These are phyloP conservation scores for Axinella damicornis DNA, from an alignment of 37 sponge, comb jelly and placozoan species.

Conservation along the genomic window DNA sequence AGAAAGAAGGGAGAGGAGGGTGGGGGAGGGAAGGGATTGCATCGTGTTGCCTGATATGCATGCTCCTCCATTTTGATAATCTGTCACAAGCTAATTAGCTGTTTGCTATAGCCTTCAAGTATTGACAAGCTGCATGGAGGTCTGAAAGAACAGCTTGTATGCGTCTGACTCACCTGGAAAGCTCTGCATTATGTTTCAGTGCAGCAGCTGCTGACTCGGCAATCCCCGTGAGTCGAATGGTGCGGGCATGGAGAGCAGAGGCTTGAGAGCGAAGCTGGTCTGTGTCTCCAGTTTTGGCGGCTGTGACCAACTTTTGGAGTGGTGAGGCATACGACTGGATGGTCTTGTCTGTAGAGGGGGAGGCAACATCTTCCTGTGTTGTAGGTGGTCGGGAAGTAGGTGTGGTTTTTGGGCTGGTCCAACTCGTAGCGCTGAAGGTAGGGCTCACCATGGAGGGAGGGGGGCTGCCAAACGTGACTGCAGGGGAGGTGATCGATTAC, in stretches of 20 bases:
- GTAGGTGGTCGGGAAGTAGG: background rate
- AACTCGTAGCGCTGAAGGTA: slow-evolving; percentile 10
- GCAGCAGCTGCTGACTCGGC: slow-evolving; percentile 48
- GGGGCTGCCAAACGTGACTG: slow-evolving; percentile 7
- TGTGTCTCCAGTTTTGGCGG: slow-evolving; percentile 60
- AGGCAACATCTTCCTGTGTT: background rate
- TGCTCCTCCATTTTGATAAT: too few relatives aligned
- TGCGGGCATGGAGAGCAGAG: slow-evolving; percentile 26
- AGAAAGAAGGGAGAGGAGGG: too few relatives aligned
- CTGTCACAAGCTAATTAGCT: too few relatives aligned
- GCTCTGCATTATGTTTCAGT: slow-evolving; percentile 10
- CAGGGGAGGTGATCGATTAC: background rate
- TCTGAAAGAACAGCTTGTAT: too few relatives aligned
- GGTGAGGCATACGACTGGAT: slow-evolving; percentile 49
- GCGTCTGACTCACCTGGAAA: slow-evolving; percentile 26
- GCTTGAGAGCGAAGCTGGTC: slow-evolving; percentile 21
- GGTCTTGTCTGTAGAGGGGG: background rate
- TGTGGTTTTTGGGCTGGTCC: slow-evolving; percentile 31
- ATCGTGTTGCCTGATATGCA: too few relatives aligned
- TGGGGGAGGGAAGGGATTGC: too few relatives aligned
- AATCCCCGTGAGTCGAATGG: slow-evolving; percentile 31
- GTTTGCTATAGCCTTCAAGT: too few relatives aligned
- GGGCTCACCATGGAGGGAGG: background rate
- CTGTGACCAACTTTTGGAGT: slow-evolving; percentile 54
- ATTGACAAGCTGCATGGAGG: too few relatives aligned